Conservation (phyloP, 2,113 vertebrate species). For the Empidonax alnorum region DNA sequence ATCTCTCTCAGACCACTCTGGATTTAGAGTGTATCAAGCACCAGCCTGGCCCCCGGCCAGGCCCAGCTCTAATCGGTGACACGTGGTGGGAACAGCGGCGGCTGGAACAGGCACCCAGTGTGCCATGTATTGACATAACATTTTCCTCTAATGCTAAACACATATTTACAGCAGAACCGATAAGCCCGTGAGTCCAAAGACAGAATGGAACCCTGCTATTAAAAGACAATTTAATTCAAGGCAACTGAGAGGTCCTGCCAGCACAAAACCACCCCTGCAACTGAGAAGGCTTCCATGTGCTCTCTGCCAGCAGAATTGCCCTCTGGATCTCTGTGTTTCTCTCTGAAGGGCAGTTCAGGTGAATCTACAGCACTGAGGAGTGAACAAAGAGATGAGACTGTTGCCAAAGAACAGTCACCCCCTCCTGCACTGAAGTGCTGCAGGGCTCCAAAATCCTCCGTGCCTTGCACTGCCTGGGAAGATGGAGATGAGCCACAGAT, state of each 20-base stretch:
- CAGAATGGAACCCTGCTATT: background rate
- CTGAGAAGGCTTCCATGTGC: background rate
- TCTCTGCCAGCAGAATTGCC: background rate
- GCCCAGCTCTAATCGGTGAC: background rate
- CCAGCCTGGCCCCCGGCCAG: background rate
- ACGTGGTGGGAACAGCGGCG: background rate
- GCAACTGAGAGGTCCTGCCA: background rate
- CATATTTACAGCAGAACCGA: background rate
- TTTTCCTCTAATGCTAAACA: slow-evolving; percentile 23
- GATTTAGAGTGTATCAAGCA: background rate
- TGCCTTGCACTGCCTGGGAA: background rate
- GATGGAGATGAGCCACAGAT: background rate
- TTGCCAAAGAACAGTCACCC: background rate
- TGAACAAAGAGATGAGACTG: background rate
- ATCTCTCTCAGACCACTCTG: background rate
- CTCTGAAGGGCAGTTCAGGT: background rate
- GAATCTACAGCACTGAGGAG: background rate
- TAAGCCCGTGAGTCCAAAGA: background rate
- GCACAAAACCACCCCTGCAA: background rate
- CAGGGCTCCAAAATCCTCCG: background rate
- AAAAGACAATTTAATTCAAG: slow-evolving; percentile 27
- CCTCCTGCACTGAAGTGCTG: background rate
- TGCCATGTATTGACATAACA: background rate
- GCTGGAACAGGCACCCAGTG: background rate
- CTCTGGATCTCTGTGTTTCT: background rate